These are phyloP conservation scores for Corythoichthys intestinalis DNA, from an alignment of 2,113 vertebrate species.

Conservation along the genomic window DNA sequence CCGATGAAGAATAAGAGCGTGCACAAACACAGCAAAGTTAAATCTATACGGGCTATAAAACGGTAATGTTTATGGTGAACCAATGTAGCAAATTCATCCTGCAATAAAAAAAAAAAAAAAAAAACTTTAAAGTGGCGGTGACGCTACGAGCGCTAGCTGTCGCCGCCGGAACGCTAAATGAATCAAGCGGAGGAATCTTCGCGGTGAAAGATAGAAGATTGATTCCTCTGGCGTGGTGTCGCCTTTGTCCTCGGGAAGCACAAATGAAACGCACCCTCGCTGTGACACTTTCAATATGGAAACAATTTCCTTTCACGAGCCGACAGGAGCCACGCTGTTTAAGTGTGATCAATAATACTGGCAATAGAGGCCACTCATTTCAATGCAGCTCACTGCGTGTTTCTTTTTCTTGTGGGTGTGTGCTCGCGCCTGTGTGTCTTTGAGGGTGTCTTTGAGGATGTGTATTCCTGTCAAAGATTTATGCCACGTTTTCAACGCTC, in stretches of 20 bases:
- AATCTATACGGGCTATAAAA: neutral
- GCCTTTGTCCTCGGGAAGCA: conserved; percentile 31
- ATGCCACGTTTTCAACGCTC: neutral
- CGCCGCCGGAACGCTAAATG: neutral
- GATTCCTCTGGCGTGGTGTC: conserved; percentile 38
- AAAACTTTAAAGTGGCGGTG: conserved; percentile 1
- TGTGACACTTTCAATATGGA: conserved; percentile 69
- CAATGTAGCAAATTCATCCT: neutral
- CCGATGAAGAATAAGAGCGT: neutral
- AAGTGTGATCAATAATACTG: conserved; percentile 68
- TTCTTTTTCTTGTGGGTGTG: neutral
- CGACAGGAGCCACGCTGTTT: conserved; percentile 60
- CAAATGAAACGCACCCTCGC: conserved; percentile 56
- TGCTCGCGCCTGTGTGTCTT: conserved; percentile 8
- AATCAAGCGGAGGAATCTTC: neutral
- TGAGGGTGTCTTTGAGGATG: conserved; percentile 1
- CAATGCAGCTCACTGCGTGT: conserved; percentile 1
- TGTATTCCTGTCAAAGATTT: neutral
- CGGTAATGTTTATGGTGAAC: neutral
- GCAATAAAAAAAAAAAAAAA: neutral
- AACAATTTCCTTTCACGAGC: conserved; percentile 72
- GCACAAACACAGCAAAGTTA: neutral
- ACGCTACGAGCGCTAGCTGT: neutral
- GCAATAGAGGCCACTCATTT: conserved; percentile 57
- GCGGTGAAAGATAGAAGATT: conserved; percentile 51